Conservation (phyloP, 2,113 vertebrate species). For the Micronisus gabar region DNA sequence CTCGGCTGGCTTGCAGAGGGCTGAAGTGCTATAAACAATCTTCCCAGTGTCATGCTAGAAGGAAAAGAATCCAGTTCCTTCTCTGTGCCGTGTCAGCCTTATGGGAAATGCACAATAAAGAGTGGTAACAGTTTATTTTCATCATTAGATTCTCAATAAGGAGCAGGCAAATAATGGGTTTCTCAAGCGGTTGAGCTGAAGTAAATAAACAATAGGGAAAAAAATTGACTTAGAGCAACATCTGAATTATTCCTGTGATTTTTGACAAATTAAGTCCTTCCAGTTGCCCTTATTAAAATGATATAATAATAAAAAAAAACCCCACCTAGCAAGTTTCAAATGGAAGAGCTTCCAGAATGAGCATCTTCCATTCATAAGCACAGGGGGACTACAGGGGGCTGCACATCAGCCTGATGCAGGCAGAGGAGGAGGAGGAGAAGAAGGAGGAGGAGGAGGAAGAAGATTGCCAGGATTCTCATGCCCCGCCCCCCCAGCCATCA, state of each 20-base stretch:
- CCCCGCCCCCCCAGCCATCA: neutral
- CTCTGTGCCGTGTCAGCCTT: neutral
- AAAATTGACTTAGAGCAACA: neutral
- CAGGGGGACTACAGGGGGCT: neutral
- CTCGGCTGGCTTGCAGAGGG: neutral
- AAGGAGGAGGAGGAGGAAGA: neutral
- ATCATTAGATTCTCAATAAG: neutral
- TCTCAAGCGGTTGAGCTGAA: neutral
- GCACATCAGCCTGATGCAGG: neutral
- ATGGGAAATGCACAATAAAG: constrained; percentile 5
- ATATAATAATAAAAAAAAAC: neutral
- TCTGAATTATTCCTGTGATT: neutral
- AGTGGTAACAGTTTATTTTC: neutral
- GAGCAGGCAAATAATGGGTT: neutral
- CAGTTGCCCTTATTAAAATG: neutral
- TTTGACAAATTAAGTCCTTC: neutral
- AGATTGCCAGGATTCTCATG: neutral
- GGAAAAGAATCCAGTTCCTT: neutral
- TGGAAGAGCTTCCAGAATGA: neutral
- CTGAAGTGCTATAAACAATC: constrained; percentile 20
- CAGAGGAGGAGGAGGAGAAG: neutral
- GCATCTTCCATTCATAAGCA: neutral
- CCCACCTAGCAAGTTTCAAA: neutral
- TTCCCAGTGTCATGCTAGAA: neutral
- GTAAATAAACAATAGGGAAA: neutral